These are phyloP conservation scores for Seira sanloemensis DNA, from an alignment of 2,888 invertebrate genomes.

Conservation along the genomic window DNA sequence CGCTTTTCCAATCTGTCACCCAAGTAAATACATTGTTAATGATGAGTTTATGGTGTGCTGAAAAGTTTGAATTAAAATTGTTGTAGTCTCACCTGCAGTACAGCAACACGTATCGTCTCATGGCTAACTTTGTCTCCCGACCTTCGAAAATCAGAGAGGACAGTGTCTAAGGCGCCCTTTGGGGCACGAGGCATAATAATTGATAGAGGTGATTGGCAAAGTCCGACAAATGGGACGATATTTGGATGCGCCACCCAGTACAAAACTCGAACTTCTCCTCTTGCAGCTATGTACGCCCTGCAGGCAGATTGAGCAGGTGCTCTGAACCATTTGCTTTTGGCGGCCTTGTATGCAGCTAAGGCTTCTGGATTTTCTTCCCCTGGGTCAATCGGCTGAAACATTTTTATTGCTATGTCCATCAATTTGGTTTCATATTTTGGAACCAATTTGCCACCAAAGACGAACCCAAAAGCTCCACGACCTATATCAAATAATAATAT, in stretches of 20 bases:
- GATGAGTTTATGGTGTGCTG: too few species aligned
- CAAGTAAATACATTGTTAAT: too few species aligned
- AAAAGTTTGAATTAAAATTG: too few species aligned
- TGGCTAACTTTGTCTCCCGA: constrained; percentile 89
- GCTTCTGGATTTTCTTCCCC: constrained; percentile 83
- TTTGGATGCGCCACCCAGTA: constrained; percentile 90
- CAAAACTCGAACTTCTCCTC: constrained; percentile 95
- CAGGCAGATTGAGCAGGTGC: constrained; percentile 94
- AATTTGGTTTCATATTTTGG: constrained; percentile 71
- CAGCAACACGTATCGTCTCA: constrained; percentile 88
- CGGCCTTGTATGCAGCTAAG: constrained; percentile 81
- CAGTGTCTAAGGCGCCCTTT: constrained; percentile 90
- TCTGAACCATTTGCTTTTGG: constrained; percentile 92
- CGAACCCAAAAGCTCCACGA: constrained; percentile 98
- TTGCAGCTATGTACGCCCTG: constrained; percentile 96
- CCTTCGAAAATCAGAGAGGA: constrained; percentile 89
- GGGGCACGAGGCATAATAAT: constrained; percentile 94
- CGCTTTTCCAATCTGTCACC: constrained; percentile 90
- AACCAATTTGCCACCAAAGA: constrained; percentile 83
- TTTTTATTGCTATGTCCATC: constrained; percentile 93
- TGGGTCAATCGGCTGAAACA: constrained; percentile 95
- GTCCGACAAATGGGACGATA: constrained; percentile 93
- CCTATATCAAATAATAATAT: constrained; percentile 79
- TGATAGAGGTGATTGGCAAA: constrained; percentile 91
- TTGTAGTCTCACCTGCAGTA: constrained; percentile 86